phyloP scores from a whole-genome alignment of 64 coral and sea anemone species.

The Exaiptasia diaphana region DNA sequence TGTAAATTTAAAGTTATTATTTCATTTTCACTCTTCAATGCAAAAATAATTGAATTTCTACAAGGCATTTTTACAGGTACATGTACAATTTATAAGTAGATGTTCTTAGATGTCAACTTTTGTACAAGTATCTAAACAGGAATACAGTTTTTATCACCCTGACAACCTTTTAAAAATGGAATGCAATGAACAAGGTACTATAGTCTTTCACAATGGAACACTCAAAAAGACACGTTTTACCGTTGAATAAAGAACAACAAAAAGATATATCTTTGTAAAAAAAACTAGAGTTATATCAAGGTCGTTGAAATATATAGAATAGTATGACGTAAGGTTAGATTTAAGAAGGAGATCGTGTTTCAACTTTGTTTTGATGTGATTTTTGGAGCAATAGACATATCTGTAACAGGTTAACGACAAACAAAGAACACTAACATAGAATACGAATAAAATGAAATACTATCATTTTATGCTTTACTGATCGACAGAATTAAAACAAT shows the following conservation, averaged over 20 bases:
- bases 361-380: neutral
- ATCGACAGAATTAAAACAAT: too few species aligned
- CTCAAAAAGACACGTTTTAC: conserved; percentile 17
- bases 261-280: too few species aligned
- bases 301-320: conserved; percentile 3
- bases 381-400: neutral
- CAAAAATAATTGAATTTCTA: neutral
- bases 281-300: too few species aligned
- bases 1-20: too few species aligned
- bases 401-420: too few species aligned
- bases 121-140: neutral
- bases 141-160: neutral
- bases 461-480: too few species aligned
- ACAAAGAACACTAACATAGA: too few species aligned
- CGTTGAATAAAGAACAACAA: neutral
- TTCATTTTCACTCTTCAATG: too few species aligned
- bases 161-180: neutral
- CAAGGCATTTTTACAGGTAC: neutral
- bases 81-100: neutral
- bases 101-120: neutral
- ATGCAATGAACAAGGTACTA: neutral
- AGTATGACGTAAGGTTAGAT: conserved; percentile 11
- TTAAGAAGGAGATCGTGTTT: neutral
- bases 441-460: too few species aligned
- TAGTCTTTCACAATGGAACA: neutral